A percentile compares a stretch with the other conserved stretches of the same genome.
Conservation (phyloP, 2,113 vertebrate species). For the Scytalopus superciliaris region DNA sequence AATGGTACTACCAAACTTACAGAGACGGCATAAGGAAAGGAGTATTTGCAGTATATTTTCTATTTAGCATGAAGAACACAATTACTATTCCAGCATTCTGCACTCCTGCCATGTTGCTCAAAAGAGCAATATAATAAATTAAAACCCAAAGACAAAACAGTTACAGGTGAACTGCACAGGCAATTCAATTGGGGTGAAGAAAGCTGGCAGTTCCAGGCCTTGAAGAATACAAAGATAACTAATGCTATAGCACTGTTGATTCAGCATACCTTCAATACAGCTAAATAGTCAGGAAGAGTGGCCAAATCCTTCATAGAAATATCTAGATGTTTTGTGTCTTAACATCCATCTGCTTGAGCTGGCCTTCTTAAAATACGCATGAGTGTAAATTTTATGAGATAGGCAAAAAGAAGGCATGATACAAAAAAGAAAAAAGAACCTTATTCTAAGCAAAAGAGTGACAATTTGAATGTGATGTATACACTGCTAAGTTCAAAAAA, state of each 20-base stretch:
- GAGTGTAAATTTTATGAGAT: neutral
- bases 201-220: neutral
- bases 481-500: neutral
- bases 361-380: neutral
- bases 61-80: neutral
- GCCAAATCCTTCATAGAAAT: neutral
- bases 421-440: neutral
- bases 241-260: neutral
- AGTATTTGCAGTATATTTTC: neutral
- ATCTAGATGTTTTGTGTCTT: neutral
- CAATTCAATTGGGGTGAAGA: neutral
- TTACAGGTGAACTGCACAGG: neutral
- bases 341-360: neutral
- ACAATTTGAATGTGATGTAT: neutral
- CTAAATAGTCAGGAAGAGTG: neutral
- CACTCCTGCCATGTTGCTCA: neutral
- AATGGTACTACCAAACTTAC: neutral
- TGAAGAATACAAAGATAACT: neutral
- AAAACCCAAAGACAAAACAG: neutral
- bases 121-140: neutral
- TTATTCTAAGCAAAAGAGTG: neutral
- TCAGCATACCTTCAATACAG: neutral
- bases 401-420: neutral
- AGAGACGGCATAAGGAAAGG: neutral
- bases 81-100: neutral